Conservation (phyloP, 2,797 vertebrate genomes). For the Pelochelys cantorii region DNA sequence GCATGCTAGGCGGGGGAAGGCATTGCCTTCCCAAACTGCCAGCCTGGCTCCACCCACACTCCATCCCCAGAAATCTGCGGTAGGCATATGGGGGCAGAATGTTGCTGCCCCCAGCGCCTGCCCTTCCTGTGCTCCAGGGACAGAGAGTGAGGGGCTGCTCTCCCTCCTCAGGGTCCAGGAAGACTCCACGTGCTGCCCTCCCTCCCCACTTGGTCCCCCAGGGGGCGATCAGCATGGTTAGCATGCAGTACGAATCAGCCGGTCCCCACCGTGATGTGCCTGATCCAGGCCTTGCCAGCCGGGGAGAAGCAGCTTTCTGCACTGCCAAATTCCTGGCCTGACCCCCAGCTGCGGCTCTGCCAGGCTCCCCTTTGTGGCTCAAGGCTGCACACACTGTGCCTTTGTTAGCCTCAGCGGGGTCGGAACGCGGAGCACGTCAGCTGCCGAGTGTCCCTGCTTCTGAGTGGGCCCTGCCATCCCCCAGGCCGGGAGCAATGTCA, state of each 20-base stretch:
- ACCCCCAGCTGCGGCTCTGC: slow-evolving; percentile 54
- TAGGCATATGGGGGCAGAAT: too few relatives aligned
- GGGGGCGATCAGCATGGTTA: not conserved
- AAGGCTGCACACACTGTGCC: slow-evolving; percentile 57
- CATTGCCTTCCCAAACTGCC: too few relatives aligned
- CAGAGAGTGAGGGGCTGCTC: too few relatives aligned
- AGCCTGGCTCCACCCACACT: too few relatives aligned
- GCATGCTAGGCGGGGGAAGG: too few relatives aligned
- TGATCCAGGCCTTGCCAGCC: not conserved
- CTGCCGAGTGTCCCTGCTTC: not conserved
- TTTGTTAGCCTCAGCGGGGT: slow-evolving; percentile 39
- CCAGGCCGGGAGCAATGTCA: not conserved
- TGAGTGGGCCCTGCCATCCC: not conserved
- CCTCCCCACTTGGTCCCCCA: not conserved
- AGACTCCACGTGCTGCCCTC: too few relatives aligned
- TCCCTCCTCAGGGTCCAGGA: too few relatives aligned
- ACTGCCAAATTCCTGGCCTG: slow-evolving; percentile 64
- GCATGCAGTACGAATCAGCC: not conserved
- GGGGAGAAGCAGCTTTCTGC: slow-evolving; percentile 43
- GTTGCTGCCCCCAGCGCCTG: too few relatives aligned
- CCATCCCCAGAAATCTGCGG: too few relatives aligned
- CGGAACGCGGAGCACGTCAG: not conserved
- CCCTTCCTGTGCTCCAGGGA: too few relatives aligned
- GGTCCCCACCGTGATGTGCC: not conserved
- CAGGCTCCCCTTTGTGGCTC: slow-evolving; percentile 44